phyloP scores from a whole-genome alignment of 37 sponge, comb jelly and placozoan species.

The Theonella swinhoei region DNA sequence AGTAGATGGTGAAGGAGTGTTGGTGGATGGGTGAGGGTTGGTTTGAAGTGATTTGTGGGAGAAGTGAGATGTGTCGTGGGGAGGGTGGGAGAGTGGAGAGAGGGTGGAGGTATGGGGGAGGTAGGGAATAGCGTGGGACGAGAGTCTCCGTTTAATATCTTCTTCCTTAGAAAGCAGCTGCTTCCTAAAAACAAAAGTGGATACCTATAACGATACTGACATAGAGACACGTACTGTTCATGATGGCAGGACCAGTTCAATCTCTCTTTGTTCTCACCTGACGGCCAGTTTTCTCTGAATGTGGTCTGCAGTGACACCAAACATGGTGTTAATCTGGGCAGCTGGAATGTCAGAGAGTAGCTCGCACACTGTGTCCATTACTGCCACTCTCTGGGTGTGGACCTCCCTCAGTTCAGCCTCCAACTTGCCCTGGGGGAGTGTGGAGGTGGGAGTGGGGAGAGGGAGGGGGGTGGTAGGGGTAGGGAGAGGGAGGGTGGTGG shows the following conservation, averaged over 20 bases:
- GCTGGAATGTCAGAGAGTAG: slow-evolving; percentile 43
- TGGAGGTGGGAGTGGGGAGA: neutral
- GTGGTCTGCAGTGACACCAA: slow-evolving; percentile 19
- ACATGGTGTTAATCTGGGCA: slow-evolving; percentile 17
- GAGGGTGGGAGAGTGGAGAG: neutral
- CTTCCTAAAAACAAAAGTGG: slow-evolving; percentile 21
- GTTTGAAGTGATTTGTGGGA: neutral
- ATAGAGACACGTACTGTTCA: neutral
- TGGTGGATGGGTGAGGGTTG: neutral
- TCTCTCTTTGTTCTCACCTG: slow-evolving; percentile 12
- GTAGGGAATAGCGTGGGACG: neutral
- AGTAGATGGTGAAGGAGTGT: no score
- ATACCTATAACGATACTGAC: neutral
- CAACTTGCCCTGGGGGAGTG: neutral
- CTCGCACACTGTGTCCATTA: slow-evolving; percentile 71
- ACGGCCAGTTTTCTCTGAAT: slow-evolving; percentile 59
- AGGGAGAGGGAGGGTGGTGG: neutral
- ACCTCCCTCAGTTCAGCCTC: slow-evolving; percentile 4
- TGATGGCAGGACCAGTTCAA: neutral
- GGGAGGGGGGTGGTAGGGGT: neutral
- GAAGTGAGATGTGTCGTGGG: neutral
- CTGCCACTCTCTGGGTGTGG: slow-evolving; percentile 13
- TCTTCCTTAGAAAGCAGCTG: slow-evolving; percentile 18
- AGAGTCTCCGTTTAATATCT: slow-evolving; percentile 13
- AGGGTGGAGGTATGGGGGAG: neutral